Base-by-base conservation (phyloP, 2,113 vertebrate genomes). In the Daubentonia madagascariensis region DNA sequence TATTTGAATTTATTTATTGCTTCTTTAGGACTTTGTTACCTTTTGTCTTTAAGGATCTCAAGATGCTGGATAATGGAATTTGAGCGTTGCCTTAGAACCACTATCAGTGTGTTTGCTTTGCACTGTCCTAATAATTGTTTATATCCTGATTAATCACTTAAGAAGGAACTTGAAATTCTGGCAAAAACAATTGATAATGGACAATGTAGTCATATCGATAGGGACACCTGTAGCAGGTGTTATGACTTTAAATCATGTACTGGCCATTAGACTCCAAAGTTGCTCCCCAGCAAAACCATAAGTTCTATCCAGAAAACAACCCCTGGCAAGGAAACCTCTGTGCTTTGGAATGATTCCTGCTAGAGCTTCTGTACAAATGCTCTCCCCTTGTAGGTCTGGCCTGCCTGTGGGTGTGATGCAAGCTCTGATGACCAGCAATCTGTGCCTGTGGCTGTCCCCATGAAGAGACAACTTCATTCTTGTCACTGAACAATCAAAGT, bases 101-200 rank as follows among this genome's bases (percentile, higher is more conserved):
- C 90, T 50, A 68, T 40, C 6, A 17, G 8, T 75, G 63, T 79
- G 8, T 88, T 86, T 70, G 18, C 48, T 89, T 68, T 89, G 48
- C 4, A 4, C 3, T 32, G 0, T 61, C 10, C 18, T 61, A 73
- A 40, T 87, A 65, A 50, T 59, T 84, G 43, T 45, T 81, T 85
- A 32, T 54, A 30, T 70, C 17, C 16, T 65, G 50, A 1, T 59
- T 59, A n/a, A 5, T 57, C 67, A 45, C n/a, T 91, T 91, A 78
- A 76, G 40, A 93, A 93, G 78, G n/a, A 73, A 63, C 20, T n/a
- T 59, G 68, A 87, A 45, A 89, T 75, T 85, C 63, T 95, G 48
- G 63, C 23, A n/a, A 8, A 57, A 75, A 50, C 45, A 48, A 68
- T 17, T 57, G 70, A 11, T 43, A 9, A 5, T 85, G 45, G 70